Base-by-base conservation (phyloP, 2,113 vertebrate species). In the Phycodurus eques region DNA sequence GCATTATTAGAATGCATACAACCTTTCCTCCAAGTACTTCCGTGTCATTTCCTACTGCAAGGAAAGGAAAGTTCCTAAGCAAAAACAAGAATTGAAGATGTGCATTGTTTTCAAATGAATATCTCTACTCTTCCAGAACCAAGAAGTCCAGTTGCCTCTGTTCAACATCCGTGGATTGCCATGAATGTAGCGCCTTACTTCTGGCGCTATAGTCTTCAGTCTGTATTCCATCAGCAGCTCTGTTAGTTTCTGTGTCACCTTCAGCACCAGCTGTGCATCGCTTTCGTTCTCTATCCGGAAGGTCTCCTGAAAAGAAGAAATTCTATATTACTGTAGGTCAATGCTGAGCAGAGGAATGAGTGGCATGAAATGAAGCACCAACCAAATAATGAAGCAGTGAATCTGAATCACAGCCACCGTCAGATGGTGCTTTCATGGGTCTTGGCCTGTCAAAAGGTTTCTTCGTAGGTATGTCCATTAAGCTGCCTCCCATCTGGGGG, bases 221-320 rank as follows among this genome's bases (percentile, higher is more conserved):
- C 92, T 86, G 84, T 93, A 94, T 60, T 94, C 93, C 93, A 94
- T 93, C 74, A 94, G 81, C 44, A 92, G 85, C 57, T 94, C 93
- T 11, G 93, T 94, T 69, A 94, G 83, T 80, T 93, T 94, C 85
- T 93, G 93, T 0, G 93, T 94, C 80, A 94, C 92, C 77, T 93
- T 94, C 71, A 94, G 82, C 65, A 93, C 93, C 59, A 94, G 77
- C 79, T 93, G 92, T 53, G 93, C 92, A 51, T 94, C 93, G 0
- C 62, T 84, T 73, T 94, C 93, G 27, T 83, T 93, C 72, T 93
- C 88, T 53, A 94, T 94, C 57, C 83, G 88, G 80, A 94, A 94
- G 14, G 83, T 82, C 64, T 94, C 93, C 93, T 94, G 44, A 49
- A 77, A 74, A 82, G 3, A 82, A 80, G 11, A 46, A 20, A 44